phyloP scores from a whole-genome alignment of 2,797 vertebrate species.

The Threskiornis aethiopicus region DNA sequence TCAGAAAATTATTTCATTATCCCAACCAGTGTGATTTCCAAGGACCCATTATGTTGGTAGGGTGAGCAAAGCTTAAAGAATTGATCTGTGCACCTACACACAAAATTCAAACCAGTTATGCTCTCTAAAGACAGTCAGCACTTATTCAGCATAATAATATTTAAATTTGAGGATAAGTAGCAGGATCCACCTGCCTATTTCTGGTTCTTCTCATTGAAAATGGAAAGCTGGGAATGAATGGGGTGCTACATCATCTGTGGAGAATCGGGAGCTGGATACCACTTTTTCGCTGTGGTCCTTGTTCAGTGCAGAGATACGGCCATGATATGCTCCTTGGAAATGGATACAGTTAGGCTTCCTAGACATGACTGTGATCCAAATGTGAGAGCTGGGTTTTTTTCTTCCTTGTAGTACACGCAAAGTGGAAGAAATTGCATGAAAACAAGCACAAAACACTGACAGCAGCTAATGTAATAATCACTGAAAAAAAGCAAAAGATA shows the following conservation, averaged over 20 bases:
- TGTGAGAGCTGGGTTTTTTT: not conserved
- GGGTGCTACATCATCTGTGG: not conserved
- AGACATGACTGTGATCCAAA: not conserved
- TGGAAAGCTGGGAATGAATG: not conserved
- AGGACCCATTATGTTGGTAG: not conserved
- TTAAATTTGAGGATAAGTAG: not conserved
- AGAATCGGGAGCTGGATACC: not conserved
- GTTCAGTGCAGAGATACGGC: not conserved
- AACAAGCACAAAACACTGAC: not conserved
- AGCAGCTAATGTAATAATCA: not conserved
- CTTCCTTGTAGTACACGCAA: not conserved
- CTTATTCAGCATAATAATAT: not conserved
- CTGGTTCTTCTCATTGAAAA: not conserved
- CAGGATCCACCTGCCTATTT: not conserved
- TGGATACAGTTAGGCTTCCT: not conserved
- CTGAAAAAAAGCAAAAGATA: not conserved
- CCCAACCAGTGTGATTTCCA: not conserved
- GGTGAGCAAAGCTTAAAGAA: not conserved
- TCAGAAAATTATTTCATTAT: not conserved
- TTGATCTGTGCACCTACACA: not conserved
- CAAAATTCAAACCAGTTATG: not conserved
- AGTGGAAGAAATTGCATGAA: not conserved
- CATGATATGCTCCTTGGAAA: not conserved
- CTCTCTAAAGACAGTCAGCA: not conserved
- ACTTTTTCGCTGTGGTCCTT: not conserved